Evolutionary conservation across 2,797 vertebrate genomes (phyloP), one percentile per base, ranked within the genome.

Genomic region (Falco columbarius): DNA sequence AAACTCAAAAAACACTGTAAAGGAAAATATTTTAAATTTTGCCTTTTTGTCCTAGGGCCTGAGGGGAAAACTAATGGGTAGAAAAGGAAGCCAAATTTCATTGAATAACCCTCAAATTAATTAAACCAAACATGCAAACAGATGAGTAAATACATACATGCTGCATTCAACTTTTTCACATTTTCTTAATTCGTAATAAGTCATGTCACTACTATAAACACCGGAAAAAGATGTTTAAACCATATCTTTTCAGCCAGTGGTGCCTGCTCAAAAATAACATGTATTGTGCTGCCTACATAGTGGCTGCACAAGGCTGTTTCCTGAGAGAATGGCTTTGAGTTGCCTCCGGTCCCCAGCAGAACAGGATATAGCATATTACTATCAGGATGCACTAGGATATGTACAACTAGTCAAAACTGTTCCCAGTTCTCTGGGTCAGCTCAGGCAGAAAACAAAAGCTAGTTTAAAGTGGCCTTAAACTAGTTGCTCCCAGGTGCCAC

Each of bases 381-480:
- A 20, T 59, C 88, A 89, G 88, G 91, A 89, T 85, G 61, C 76
- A 89, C 38, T n/a, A 13, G 40, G 27, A 44, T 76, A 15, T 2
- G 1, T 8, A 68, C 27, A 72, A 19, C 27, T 24, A 14, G 26
- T 23, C 3, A 2, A 71, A 52, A 80, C 34, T 65, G 12, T 54
- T 81, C 62, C 30, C 74, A 73, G 6, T 17, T 36, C 65, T 55
- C 55, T 68, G 49, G 8, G 29, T 76, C 81, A 93, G 63, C 63
- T 82, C 67, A 85, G 63, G 36, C 63, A 84, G 71, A 80, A 92
- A 80, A 87, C 18, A 93, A 90, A 94, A 91, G 20, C 40, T 34
- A 6, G 17, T 51, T 68, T 74, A 52, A 93, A 86, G 32, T 17
- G 9, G 12, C 42, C 75, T 68, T 81, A 79, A 90, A 68, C 13